Base-by-base conservation (phyloP, 2,888 invertebrate genomes). In the Pollenia griseotomentosa region DNA sequence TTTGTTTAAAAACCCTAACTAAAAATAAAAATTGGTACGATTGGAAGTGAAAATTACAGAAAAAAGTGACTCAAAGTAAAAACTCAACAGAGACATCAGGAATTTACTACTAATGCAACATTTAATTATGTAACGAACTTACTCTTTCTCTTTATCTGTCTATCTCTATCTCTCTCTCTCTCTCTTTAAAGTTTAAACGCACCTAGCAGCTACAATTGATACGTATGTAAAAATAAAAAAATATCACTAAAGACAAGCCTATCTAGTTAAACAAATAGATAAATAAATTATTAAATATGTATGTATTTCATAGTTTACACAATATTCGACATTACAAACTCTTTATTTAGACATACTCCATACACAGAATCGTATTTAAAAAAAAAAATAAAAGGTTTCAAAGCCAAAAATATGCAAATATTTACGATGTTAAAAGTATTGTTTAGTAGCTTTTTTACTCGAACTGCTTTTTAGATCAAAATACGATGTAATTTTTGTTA, bases 11-110 rank as follows among this genome's bases (percentile, higher is more conserved):
- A 66, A 75, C 82, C 78, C 46, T 42, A 78, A 78, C 66, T 78
- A 33, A 33, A 33, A 6, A 84, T 73, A 53, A 65, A 55, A 81
- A 81, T 85, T 84, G 80, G 83, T 80, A 86, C 77, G 85, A 85
- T 83, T 83, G 85, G 83, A 83, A 82, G 82, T 75, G 82, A 59
- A 82, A 61, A 70, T 71, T 77, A 63, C 40, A 33, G 71, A 40
- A 81, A 77, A 79, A 82, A 80, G 85, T 85, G 83, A 84, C 86
- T 91, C 91, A 92, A 92, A 92, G 91, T 92, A 91, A 92, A 91
- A 92, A 91, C 91, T 92, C 91, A 92, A 92, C 91, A 91, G 83
- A 83, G 51, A 75, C 65, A 86, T 86, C 86, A 86, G 89, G 88
- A 88, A 88, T 88, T 88, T 80, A 85, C 80, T 75, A 84, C 63